Conservation (phyloP, 2,113 vertebrate species). For the Progne subis region DNA sequence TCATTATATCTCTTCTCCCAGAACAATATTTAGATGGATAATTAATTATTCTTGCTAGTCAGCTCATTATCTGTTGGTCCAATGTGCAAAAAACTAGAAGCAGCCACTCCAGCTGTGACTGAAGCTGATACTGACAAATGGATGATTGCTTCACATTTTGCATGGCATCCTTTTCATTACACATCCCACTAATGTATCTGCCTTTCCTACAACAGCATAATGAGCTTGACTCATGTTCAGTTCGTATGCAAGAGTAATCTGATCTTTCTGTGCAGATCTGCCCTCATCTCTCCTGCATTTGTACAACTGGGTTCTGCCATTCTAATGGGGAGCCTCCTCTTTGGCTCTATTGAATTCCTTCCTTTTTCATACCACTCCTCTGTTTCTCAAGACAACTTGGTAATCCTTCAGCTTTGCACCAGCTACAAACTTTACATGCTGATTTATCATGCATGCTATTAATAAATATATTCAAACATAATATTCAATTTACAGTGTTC, state of each 20-base stretch:
- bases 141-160: not conserved
- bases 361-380: not conserved
- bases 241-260: not conserved
- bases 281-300: not conserved
- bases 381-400: not conserved
- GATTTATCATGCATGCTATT: not conserved
- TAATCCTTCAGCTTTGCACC: not conserved
- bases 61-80: not conserved
- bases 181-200: not conserved
- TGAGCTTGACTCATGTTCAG: not conserved
- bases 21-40: not conserved
- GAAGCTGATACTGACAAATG: not conserved
- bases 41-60: slow-evolving; percentile 15
- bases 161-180: not conserved
- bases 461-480: not conserved
- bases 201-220: not conserved
- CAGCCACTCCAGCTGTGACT: not conserved
- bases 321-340: not conserved
- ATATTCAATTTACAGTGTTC: not conserved
- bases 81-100: not conserved
- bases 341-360: not conserved
- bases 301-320: not conserved
- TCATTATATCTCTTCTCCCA: not conserved
- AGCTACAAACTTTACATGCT: not conserved
- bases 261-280: not conserved